phyloP scores from a whole-genome alignment of 2,888 invertebrate genomes.

The Strigamia transsilvanica region DNA sequence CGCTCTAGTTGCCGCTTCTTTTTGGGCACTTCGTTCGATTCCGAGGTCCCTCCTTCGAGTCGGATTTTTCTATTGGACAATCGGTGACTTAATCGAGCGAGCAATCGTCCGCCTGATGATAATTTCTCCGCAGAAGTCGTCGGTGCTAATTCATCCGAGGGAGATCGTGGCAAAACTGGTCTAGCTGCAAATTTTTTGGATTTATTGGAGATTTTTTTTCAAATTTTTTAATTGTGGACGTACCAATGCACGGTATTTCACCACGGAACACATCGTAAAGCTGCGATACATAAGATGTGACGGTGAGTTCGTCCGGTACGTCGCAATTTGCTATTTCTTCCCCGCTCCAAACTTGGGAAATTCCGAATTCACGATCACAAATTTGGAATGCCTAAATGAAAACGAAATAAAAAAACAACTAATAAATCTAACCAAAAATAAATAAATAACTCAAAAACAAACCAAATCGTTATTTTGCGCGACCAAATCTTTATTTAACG shows the following conservation, averaged over 20 bases:
- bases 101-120: slow-evolving; percentile 25
- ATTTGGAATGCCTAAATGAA: slow-evolving; percentile 76
- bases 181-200: slow-evolving; percentile 54
- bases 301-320: slow-evolving; percentile 75
- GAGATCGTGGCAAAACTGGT: slow-evolving; percentile 53
- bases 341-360: slow-evolving; percentile 76
- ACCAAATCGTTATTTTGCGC: slow-evolving; percentile 76
- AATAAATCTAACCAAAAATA: background rate
- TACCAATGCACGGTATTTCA: slow-evolving; percentile 79
- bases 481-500: slow-evolving; percentile 72
- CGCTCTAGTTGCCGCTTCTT: slow-evolving; percentile 55
- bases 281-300: slow-evolving; percentile 85
- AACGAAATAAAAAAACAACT: slow-evolving; percentile 51
- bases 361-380: slow-evolving; percentile 83
- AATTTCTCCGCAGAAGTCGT: background rate
- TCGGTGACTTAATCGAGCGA: slow-evolving; percentile 53
- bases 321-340: slow-evolving; percentile 77
- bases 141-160: slow-evolving; percentile 53
- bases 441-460: slow-evolving; percentile 1
- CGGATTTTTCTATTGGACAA: slow-evolving; percentile 51
- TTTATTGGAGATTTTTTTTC: background rate
- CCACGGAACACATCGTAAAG: slow-evolving; percentile 90
- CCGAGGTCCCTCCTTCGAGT: background rate
- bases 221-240: background rate
- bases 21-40: slow-evolving; percentile 50